Percentiles rank a stretch among this genome's conserved stretches.
phyloP scores from a whole-genome alignment of 2,888 invertebrate species.

The Thyatira batis region DNA sequence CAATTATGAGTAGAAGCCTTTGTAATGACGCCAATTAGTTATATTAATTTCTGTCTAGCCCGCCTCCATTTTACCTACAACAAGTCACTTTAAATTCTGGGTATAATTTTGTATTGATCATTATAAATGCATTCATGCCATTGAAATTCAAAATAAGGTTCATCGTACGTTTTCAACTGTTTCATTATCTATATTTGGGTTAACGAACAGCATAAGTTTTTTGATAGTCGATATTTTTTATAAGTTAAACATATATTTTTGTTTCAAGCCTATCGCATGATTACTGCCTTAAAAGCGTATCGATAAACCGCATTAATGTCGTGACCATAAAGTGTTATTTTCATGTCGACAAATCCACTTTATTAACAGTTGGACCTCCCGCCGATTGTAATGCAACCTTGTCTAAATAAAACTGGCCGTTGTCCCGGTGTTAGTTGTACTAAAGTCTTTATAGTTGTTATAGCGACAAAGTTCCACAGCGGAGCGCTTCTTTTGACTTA shows the following conservation, averaged over 20 bases:
- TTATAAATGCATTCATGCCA: not conserved
- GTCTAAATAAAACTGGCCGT: constrained; percentile 49
- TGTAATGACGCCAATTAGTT: not conserved
- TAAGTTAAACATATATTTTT: constrained; percentile 34
- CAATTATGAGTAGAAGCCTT: not conserved
- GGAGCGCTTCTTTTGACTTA: constrained; percentile 73
- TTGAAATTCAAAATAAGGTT: not conserved
- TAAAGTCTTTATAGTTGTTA: constrained; percentile 57
- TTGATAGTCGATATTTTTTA: constrained; percentile 28
- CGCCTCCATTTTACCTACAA: not conserved
- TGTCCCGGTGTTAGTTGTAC: constrained; percentile 40
- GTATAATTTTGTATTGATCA: not conserved
- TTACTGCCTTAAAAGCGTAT: constrained; percentile 50
- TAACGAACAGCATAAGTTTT: constrained; percentile 3
- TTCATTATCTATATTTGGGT: not conserved
- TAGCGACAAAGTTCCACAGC: constrained; percentile 64
- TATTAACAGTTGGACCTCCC: constrained; percentile 75
- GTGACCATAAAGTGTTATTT: constrained; percentile 74
- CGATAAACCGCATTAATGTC: constrained; percentile 71
- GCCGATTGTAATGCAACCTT: constrained; percentile 63
- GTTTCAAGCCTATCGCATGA: constrained; percentile 43
- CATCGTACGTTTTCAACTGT: not conserved
- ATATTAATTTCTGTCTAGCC: not conserved
- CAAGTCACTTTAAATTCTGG: too few relatives aligned
- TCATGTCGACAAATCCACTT: constrained; percentile 80